Evolutionary conservation across 2,797 vertebrate species (phyloP).

Genomic region (Heliangelus exortis): DNA sequence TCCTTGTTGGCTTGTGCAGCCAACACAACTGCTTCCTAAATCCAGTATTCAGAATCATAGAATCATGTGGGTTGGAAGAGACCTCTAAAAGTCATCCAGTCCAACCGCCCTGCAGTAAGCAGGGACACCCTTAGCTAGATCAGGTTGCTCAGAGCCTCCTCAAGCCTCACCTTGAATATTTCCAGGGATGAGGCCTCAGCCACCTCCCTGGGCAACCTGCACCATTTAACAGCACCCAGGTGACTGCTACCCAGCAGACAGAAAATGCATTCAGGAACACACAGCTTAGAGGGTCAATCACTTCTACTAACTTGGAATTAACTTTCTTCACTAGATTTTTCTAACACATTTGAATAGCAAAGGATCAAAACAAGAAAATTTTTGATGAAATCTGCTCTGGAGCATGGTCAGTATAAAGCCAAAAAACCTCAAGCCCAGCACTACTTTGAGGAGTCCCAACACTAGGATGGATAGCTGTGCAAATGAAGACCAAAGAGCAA

Average conservation of each 20-base stretch:
- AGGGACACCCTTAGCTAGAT: too few species aligned
- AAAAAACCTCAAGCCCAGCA: neutral
- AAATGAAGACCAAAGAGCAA: neutral
- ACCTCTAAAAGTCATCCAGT: too few species aligned
- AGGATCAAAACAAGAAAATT: neutral
- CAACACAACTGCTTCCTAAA: neutral
- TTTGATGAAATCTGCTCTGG: neutral
- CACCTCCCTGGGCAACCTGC: too few species aligned
- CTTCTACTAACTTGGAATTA: neutral
- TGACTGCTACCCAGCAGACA: neutral
- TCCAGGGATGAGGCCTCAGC: too few species aligned
- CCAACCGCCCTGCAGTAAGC: too few species aligned
- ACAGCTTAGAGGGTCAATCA: neutral
- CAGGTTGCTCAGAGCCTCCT: too few species aligned
- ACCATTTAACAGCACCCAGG: neutral
- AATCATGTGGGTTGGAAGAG: too few species aligned
- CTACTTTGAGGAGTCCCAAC: neutral
- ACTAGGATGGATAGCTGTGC: neutral
- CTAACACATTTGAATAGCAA: neutral
- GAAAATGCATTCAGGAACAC: neutral
- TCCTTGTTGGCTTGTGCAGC: neutral
- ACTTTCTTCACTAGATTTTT: neutral
- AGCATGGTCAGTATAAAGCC: neutral
- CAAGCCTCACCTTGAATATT: too few species aligned
- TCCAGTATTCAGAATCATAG: too few species aligned